Evolutionary conservation across 2,113 vertebrate species (phyloP).

Genomic region (Rhinopomastus cyanomelas): DNA sequence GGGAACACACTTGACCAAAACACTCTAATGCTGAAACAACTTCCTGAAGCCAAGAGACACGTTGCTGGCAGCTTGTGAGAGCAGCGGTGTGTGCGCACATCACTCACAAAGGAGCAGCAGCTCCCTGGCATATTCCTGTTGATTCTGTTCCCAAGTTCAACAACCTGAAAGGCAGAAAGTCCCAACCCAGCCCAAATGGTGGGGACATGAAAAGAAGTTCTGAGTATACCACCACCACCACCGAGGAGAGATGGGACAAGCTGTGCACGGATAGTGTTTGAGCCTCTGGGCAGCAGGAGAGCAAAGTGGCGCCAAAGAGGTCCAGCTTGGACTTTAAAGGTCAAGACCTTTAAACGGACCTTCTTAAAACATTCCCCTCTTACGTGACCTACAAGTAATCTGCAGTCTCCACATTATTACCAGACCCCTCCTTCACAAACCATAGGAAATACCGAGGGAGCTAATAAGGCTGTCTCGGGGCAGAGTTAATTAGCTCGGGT

Average conservation of each 20-base stretch:
- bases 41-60: background rate
- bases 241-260: background rate
- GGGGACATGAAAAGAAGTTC: background rate
- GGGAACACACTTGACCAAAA: background rate
- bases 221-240: fast-evolving
- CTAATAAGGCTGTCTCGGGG: background rate
- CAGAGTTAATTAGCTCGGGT: background rate
- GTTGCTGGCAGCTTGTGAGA: background rate
- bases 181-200: background rate
- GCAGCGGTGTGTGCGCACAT: background rate
- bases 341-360: background rate
- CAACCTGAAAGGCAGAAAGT: background rate
- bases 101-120: background rate
- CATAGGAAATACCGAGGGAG: background rate
- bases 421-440: background rate
- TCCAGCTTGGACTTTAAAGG: background rate
- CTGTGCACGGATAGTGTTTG: fast-evolving
- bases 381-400: too few species aligned
- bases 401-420: background rate
- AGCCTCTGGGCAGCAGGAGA: background rate
- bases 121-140: background rate
- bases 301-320: background rate
- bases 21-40: background rate
- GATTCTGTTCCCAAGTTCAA: background rate
- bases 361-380: background rate